Evolutionary conservation across 92 coral and sea anemone species (phyloP).

Genomic region (Montipora capitata): DNA sequence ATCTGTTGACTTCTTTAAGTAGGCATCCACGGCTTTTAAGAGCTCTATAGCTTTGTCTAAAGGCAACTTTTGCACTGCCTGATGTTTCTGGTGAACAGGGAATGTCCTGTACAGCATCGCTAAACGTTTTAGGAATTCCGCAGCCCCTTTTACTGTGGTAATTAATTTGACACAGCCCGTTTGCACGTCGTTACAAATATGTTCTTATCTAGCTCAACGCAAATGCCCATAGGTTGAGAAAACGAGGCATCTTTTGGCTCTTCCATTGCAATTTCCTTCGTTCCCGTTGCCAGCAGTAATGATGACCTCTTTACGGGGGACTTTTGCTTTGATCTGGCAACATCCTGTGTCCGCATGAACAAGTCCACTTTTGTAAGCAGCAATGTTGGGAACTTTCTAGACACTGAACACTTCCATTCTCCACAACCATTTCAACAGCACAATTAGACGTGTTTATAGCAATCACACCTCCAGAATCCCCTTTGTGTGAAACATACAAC

Average conservation of each 20-base stretch:
- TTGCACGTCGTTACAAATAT: constrained; percentile 53
- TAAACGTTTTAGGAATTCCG: background rate
- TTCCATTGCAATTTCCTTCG: constrained; percentile 40
- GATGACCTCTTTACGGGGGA: background rate
- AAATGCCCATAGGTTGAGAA: constrained; percentile 47
- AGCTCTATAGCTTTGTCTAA: constrained; percentile 28
- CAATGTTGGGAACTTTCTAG: constrained; percentile 46
- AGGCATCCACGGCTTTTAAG: background rate
- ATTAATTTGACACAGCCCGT: constrained; percentile 40
- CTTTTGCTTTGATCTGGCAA: constrained; percentile 12
- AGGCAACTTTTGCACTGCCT: constrained; percentile 17
- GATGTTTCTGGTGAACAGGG: constrained; percentile 36
- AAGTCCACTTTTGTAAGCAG: background rate
- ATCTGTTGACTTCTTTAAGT: constrained; percentile 2
- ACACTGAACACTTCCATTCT: constrained; percentile 54
- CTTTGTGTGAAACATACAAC: too few species aligned
- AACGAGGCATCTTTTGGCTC: constrained; percentile 27
- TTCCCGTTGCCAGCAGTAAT: background rate
- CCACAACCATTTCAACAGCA: constrained; percentile 48
- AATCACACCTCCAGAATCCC: too few species aligned
- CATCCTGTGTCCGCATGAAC: background rate
- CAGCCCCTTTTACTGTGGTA: constrained; percentile 28
- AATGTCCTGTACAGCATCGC: too few species aligned
- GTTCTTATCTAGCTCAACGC: constrained; percentile 31
- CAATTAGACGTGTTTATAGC: too few species aligned